Evolutionary conservation across 2,888 invertebrate genomes (phyloP), one percentile per base, ranked within the genome.

Genomic region (Leptopterna dolabrata): DNA sequence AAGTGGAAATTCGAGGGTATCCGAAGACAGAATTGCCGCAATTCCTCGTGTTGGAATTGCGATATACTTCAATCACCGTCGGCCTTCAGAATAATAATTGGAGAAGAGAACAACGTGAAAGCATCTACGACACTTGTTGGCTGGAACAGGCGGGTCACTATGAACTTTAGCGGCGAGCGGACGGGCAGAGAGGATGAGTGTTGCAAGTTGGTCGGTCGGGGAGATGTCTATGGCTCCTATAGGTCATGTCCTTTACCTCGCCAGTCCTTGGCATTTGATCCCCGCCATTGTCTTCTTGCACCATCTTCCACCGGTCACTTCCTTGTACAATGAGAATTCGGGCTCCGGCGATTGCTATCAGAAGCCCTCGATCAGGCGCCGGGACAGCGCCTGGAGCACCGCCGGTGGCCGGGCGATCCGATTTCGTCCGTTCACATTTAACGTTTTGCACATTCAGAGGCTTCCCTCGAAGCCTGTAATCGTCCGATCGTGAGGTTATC

Each of bases 211-310:
- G 63, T 63, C 63, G 24, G 63, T 63, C 24, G 63, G 63, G 63
- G 24, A 27, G 63, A 2, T 19, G 24, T 63, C 24, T 27, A 27
- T 6, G 24, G 63, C 63, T 63, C 73, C 73, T 73, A 73, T 73
- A 73, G 73, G 73, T 73, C 73, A 73, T 36, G 73, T 73, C 73
- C 73, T 73, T 73, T 73, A 73, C 73, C 73, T 41, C 73, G 16
- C 19, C 73, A 19, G 41, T 73, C 73, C 73, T 73, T 73, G 73
- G 73, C 73, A 73, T 73, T 73, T 73, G 73, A 73, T 73, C 73
- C 19, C 63, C 63, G 63, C 63, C 63, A 63, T 63, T 63, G 63
- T 63, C 63, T n/a, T n/a, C n/a, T 63, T 63, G 63, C 63, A 63
- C 63, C 63, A 63, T 63, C 63, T 63, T 55, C 24, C 63, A 19